phyloP scores from a whole-genome alignment of 2,888 invertebrate genomes.

The Polyommatus icarus region DNA sequence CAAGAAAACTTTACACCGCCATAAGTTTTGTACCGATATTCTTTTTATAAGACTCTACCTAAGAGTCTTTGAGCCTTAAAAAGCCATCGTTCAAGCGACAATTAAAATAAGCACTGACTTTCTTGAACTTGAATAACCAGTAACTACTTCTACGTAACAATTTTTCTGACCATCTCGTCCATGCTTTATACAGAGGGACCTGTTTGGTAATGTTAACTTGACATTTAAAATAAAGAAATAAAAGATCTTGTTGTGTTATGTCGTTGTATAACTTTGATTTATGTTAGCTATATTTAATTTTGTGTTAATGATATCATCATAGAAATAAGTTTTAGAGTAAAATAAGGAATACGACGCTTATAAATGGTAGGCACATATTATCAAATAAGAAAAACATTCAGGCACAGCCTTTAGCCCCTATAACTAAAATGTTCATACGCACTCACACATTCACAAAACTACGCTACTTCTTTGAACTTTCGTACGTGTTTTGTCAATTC shows the following conservation, averaged over 20 bases:
- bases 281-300: not conserved
- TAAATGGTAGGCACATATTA: not conserved
- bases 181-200: conserved; percentile 10
- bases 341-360: not conserved
- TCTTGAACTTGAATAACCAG: conserved; percentile 21
- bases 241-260: not conserved
- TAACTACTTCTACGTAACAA: conserved; percentile 18
- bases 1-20: not conserved
- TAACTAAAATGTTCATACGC: too few relatives aligned
- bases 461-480: not conserved
- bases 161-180: conserved; percentile 5
- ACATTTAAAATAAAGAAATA: conserved; percentile 17
- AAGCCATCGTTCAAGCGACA: not conserved
- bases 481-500: too few relatives aligned
- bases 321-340: not conserved
- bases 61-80: not conserved
- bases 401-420: too few relatives aligned
- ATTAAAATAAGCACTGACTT: conserved; percentile 14
- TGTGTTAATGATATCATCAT: not conserved
- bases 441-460: not conserved
- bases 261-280: not conserved
- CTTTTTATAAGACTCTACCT: not conserved
- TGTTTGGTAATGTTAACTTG: conserved; percentile 25
- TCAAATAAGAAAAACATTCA: not conserved
- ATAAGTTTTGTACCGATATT: not conserved